A percentile compares a stretch with the other conserved stretches of the same genome.
These are phyloP conservation scores for Guaruba guarouba DNA, from an alignment of 2,113 vertebrate species.

Conservation along the genomic window DNA sequence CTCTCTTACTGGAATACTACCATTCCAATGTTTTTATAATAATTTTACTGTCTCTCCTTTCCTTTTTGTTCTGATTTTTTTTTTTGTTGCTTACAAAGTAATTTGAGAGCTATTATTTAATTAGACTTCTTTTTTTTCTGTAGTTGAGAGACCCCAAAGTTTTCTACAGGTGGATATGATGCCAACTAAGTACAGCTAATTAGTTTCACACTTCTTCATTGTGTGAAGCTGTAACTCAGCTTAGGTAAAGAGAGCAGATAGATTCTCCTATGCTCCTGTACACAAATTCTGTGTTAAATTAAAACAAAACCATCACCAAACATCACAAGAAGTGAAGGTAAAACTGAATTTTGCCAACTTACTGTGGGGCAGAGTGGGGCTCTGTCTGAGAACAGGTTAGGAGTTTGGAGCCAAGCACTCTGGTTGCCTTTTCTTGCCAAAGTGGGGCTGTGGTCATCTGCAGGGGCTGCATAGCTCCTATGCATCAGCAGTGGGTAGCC, in stretches of 20 bases:
- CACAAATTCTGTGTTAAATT: background rate
- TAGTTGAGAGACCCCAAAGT: background rate
- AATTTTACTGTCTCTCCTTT: background rate
- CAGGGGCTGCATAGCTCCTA: background rate
- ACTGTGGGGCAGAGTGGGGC: background rate
- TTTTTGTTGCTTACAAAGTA: background rate
- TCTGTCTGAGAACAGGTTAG: background rate
- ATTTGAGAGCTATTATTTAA: background rate
- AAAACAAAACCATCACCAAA: background rate
- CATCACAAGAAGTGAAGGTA: background rate
- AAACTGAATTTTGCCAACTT: background rate
- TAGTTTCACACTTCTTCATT: background rate
- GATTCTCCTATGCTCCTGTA: background rate
- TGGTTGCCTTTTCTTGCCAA: background rate
- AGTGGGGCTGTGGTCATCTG: background rate
- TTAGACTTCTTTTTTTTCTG: background rate
- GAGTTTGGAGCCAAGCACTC: background rate
- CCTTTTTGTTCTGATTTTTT: background rate
- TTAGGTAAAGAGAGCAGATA: background rate
- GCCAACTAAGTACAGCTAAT: background rate
- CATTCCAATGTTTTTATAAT: background rate
- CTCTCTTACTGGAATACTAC: background rate
- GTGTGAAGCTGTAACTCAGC: background rate
- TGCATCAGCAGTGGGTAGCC: background rate
- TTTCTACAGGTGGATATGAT: background rate